Conservation (phyloP, 2,888 invertebrate species). For the Thereva unica region DNA sequence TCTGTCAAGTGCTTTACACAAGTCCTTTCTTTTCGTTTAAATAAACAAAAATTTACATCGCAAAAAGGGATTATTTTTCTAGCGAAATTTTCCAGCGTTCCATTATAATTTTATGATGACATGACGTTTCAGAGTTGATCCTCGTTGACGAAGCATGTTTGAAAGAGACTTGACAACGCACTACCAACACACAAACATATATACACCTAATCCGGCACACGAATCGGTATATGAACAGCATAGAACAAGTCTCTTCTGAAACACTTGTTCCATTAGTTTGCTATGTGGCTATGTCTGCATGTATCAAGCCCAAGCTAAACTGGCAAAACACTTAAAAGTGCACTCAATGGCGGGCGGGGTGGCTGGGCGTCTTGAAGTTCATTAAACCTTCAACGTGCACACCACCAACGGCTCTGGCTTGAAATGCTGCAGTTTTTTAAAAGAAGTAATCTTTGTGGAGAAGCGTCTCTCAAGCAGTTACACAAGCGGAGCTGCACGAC, state of each 20-base stretch:
- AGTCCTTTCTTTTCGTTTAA: neutral
- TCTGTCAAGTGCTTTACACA: no score
- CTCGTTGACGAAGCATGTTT: constrained; percentile 15
- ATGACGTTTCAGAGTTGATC: constrained; percentile 16
- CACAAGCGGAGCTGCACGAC: constrained; percentile 4
- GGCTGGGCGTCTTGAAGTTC: constrained; percentile 3
- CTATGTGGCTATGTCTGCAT: neutral
- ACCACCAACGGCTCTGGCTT: no score
- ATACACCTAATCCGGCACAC: neutral
- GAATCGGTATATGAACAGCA: no score
- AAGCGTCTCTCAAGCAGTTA: no score
- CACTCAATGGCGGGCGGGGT: no score
- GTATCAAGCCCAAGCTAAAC: no score
- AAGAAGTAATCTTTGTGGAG: neutral
- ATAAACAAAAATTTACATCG: constrained; percentile 10
- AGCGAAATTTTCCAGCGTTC: constrained; percentile 26
- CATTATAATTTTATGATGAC: constrained; percentile 32
- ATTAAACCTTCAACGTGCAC: constrained; percentile 17
- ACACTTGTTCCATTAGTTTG: neutral
- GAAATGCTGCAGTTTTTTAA: neutral
- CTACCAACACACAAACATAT: constrained; percentile 4
- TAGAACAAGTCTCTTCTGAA: no score
- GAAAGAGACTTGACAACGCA: neutral
- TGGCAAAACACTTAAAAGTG: no score
- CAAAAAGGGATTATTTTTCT: constrained; percentile 12